Base-by-base conservation (phyloP, 2,888 invertebrate genomes). In the Campoplex nolae region DNA sequence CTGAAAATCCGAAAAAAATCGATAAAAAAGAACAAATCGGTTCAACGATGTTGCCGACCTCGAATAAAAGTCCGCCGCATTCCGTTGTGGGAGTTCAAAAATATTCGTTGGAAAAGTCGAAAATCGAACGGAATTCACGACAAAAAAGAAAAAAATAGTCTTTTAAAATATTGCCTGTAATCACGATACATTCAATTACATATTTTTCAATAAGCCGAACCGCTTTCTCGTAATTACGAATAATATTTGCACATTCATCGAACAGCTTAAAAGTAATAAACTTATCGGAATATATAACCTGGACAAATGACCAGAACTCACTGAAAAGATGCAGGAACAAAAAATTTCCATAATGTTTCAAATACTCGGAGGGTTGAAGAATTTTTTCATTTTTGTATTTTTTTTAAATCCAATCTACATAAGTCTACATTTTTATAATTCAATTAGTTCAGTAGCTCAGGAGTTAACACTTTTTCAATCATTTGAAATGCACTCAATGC, bases 51-150 rank as follows among this genome's bases (percentile, higher is more conserved):
- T 48, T 73, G 23, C 70, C 75, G 56, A 65, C 62, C 38, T 48
- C 79, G 35, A 75, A 54, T 62, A 56, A 80, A 70, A 54, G 18
- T 42, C n/a, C 82, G 42, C 68, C 51, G 16, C 42, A 85, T 32
- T 13, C 51, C 7, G 48, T 70, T 18, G 78, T 70, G 18, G 78
- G 67, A 78, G 32, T 67, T 51, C 48, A 23, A 68, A 32, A 18
- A 51, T 56, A 83, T 11, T 65, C 78, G n/a, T 11, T n/a, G 38
- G 38, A n/a, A 54, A 73, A n/a, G 7, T 48, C 77, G 3, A 76
- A 70, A 42, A 80, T 77, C 28, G 23, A 85, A 45, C 45, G 54
- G 13, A 35, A 48, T 48, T 11, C 13, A 23, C 70, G 48, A 13
- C 42, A 70, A 4, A 28, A 70, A 16, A 0, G 42, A 48, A 45